Evolutionary conservation across 1,140 invertebrate species (phyloP), one percentile per base, ranked within the genome.

Genomic region (Onthophagus taurus): DNA sequence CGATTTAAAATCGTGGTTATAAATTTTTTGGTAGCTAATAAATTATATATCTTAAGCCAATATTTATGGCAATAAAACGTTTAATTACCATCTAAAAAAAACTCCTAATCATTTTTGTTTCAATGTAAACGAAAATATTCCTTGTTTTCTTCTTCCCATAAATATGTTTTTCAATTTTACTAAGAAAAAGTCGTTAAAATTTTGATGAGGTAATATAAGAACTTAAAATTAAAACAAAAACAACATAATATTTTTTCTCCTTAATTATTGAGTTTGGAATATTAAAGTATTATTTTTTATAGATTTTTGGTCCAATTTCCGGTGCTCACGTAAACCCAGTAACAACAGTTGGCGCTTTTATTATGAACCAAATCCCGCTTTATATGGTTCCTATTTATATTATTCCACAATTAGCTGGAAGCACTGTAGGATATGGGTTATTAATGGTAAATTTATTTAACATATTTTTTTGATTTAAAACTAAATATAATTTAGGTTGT

Each of bases 271-370:
- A n/a, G n/a, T n/a, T n/a, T n/a, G n/a, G n/a, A n/a, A n/a, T n/a
- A n/a, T 44, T 21, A 42, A 41, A 41, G 6, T 12, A 12, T 29
- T 36, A 24, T n/a, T 45, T 29, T 47, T 29, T 65, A 67, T 63
- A 83, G 70, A 71, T 71, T 29, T 74, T 82, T 45, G 79, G 74
- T 0, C 80, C 82, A 49, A 75, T 85, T 42, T 83, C 80, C 39
- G 79, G 76, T 26, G 77, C 79, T 11, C 76, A 81, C 44, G 71
- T 90, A 50, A 91, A 91, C 64, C 87, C 87, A 0, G 76, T 79
- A 0, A 76, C 89, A 1, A 82, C 83, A 1, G 48, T 78, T 1
- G 75, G 78, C 3, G 74, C 87, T 3, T 61, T 85, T 12, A 69
- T 81, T 17, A 65, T 80, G n/a, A 74, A 80, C 0, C 65, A 77